Percentiles rank a stretch among this genome's conserved stretches.
Evolutionary conservation across 2,888 invertebrate genomes (phyloP).

Genomic region (Oxyscelio sp.): DNA sequence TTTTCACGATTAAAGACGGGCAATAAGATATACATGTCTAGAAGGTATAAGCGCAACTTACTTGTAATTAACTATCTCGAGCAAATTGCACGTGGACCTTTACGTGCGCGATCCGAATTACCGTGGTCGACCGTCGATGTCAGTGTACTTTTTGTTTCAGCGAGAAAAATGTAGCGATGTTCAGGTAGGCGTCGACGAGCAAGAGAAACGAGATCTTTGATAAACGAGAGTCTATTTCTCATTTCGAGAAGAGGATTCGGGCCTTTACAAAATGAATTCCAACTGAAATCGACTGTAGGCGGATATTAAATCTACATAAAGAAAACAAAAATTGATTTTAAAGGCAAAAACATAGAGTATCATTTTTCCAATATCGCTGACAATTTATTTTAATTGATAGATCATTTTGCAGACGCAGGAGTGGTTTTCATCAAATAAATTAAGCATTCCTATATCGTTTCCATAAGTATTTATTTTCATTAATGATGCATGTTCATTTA

Average conservation of each 20-base stretch:
- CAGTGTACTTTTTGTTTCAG: slow-evolving; percentile 78
- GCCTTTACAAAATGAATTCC: slow-evolving; percentile 83
- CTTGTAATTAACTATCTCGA: slow-evolving; percentile 83
- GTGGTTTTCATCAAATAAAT: slow-evolving; percentile 27
- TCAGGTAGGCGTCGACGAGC: slow-evolving; percentile 83
- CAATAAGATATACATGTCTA: slow-evolving; percentile 53
- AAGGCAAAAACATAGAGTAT: slow-evolving; percentile 1
- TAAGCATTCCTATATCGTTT: slow-evolving; percentile 76
- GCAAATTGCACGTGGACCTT: slow-evolving; percentile 80
- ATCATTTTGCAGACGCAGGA: slow-evolving; percentile 14
- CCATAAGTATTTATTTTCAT: slow-evolving; percentile 86
- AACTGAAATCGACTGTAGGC: slow-evolving; percentile 82
- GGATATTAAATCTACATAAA: slow-evolving; percentile 76
- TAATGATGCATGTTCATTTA: slow-evolving; percentile 88
- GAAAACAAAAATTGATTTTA: slow-evolving; percentile 35
- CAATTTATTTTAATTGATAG: slow-evolving; percentile 38
- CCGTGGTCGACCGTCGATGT: slow-evolving; percentile 78
- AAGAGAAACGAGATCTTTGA: slow-evolving; percentile 83
- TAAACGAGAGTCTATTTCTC: slow-evolving; percentile 86
- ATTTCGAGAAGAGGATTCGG: slow-evolving; percentile 82
- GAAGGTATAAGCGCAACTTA: slow-evolving; percentile 74
- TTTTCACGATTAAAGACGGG: slow-evolving; percentile 82
- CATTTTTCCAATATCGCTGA: slow-evolving; percentile 2
- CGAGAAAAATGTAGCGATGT: slow-evolving; percentile 74
- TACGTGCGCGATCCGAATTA: slow-evolving; percentile 82